phyloP scores from a whole-genome alignment of 2,888 invertebrate species.

The Spodoptera littoralis region DNA sequence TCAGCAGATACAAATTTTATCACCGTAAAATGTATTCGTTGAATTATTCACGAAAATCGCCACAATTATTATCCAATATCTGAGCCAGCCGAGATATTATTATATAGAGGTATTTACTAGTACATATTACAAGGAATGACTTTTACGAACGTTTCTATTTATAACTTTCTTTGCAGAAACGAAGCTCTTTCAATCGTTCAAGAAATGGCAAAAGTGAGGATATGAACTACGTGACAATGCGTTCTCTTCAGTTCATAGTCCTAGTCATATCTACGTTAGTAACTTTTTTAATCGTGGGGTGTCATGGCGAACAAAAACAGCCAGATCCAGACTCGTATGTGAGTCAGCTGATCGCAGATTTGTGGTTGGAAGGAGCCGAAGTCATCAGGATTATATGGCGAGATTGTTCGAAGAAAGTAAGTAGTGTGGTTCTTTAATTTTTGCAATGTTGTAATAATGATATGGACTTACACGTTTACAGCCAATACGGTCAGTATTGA shows the following conservation, averaged over 20 bases:
- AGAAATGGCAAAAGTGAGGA: slow-evolving; percentile 69
- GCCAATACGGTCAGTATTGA: too few relatives aligned
- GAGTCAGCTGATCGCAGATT: slow-evolving; percentile 81
- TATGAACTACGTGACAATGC: slow-evolving; percentile 72
- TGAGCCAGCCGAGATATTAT: slow-evolving; percentile 22
- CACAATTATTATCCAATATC: slow-evolving; percentile 11
- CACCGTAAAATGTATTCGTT: slow-evolving; percentile 2
- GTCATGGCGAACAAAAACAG: slow-evolving; percentile 68
- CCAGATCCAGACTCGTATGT: slow-evolving; percentile 74
- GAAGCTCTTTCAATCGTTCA: slow-evolving; percentile 37
- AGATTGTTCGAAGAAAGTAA: slow-evolving; percentile 85
- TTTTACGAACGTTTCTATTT: slow-evolving; percentile 4
- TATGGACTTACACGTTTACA: too few relatives aligned
- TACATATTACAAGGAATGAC: neutral
- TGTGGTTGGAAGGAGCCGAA: slow-evolving; percentile 85
- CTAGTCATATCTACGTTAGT: slow-evolving; percentile 62
- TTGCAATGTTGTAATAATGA: neutral
- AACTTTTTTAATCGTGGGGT: slow-evolving; percentile 63
- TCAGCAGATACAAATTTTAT: neutral
- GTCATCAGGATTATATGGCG: slow-evolving; percentile 83
- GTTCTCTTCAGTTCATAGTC: slow-evolving; percentile 59
- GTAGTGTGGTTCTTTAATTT: slow-evolving; percentile 21
- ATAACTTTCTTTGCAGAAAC: slow-evolving; percentile 49
- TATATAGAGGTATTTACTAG: slow-evolving; percentile 11
- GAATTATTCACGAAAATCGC: slow-evolving; percentile 21